Evolutionary conservation across 2,113 vertebrate species (phyloP), one percentile per base, ranked within the genome.

Genomic region (Cyprinodon brontotheroides): DNA sequence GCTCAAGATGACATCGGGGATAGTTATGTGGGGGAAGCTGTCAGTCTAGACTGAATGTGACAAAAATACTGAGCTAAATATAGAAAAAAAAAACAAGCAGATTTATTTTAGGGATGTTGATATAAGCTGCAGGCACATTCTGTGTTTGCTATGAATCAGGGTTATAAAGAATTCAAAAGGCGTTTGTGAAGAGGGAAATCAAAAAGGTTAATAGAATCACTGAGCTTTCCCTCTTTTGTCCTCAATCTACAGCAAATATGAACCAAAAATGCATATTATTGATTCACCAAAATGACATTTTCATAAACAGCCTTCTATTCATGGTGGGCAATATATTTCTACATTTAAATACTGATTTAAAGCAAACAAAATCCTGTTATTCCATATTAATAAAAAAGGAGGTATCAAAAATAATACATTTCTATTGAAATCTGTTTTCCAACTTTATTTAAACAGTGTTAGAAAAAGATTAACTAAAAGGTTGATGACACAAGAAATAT

Each of bases 31-130:
- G 47, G 0, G 78, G 74, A 83, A 84, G 65, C 48, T 0, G 13
- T 53, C 2, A 57, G 62, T 50, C 50, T 13, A 48, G 67, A 62
- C 22, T 3, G 41, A 71, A 22, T 12, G 67, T 68, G 78, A 83
- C 43, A 57, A 17, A 15, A 61, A 86, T 47, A 61, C 59, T 0
- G 43, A 80, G 70, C 15, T 68, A 50, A 39, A 80, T 83, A 74
- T 86, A 66, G 85, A 69, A 70, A 65, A 29, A 29, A 29, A 29
- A 65, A 29, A 63, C 53, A 72, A 70, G 57, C 29, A 11, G 15
- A 67, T 88, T 29, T 61, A 61, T 74, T 67, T 48, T 75, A 41
- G 62, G 68, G 40, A 79, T 78, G 74, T 66, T 71, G 74, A 75
- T 43, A 22, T 22, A 48, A 79, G 36, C 70, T 71, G 61, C 17